Conservation (phyloP, 2,888 invertebrate species). For the Drosophila melanosoma region DNA sequence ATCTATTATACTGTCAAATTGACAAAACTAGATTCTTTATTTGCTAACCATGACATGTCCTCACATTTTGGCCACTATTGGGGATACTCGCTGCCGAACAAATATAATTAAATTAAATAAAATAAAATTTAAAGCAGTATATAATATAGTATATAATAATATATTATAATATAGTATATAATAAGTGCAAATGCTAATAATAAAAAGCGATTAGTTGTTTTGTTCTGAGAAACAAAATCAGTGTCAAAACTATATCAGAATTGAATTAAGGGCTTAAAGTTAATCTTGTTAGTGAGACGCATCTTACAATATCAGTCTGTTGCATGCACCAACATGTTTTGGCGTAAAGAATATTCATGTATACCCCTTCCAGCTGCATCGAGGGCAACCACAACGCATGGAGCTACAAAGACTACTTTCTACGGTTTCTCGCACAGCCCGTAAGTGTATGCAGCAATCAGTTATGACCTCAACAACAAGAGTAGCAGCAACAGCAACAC, state of each 20-base stretch:
- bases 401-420: slow-evolving; percentile 16
- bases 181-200: neutral
- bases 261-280: neutral
- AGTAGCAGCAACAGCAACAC: slow-evolving; percentile 18
- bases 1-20: slow-evolving; percentile 80
- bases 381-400: slow-evolving; percentile 26
- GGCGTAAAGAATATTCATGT: slow-evolving; percentile 31
- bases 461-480: slow-evolving; percentile 63
- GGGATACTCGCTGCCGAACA: slow-evolving; percentile 18
- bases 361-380: slow-evolving; percentile 44
- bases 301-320: neutral
- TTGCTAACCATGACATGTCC: slow-evolving; percentile 8
- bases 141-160: neutral
- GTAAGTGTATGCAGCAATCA: slow-evolving; percentile 77
- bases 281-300: neutral
- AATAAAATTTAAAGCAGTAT: neutral
- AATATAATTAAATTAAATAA: neutral
- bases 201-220: neutral
- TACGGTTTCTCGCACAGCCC: slow-evolving; percentile 22
- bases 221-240: neutral
- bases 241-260: neutral
- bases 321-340: neutral
- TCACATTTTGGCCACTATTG: neutral
- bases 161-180: neutral
- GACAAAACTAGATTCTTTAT: slow-evolving; percentile 70